Percentiles rank a stretch among this genome's conserved stretches.
Evolutionary conservation across 2,888 invertebrate species (phyloP).

Genomic region (Lithophane ornitopus): DNA sequence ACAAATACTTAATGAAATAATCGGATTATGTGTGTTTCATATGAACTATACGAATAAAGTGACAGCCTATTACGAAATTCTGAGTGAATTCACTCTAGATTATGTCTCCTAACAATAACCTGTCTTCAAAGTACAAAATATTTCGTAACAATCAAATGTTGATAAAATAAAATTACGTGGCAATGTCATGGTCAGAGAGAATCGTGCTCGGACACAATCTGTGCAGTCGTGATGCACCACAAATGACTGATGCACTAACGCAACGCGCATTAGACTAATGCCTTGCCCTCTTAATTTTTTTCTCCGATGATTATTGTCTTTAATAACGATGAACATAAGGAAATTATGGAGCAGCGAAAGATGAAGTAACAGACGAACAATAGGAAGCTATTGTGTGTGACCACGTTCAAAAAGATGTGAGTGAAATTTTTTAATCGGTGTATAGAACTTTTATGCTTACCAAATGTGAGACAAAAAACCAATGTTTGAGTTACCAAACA

Average conservation of each 20-base stretch:
- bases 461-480: slow-evolving; percentile 32
- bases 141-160: slow-evolving; percentile 61
- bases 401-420: slow-evolving; percentile 47
- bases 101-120: slow-evolving; percentile 38
- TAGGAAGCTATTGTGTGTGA: slow-evolving; percentile 61
- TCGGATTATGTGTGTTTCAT: slow-evolving; percentile 18
- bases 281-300: slow-evolving; percentile 75
- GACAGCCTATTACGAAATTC: slow-evolving; percentile 3
- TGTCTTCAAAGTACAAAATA: slow-evolving; percentile 38
- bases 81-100: slow-evolving; percentile 13
- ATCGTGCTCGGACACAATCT: slow-evolving; percentile 77
- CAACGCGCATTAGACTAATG: slow-evolving; percentile 84
- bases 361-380: slow-evolving; percentile 70
- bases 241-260: slow-evolving; percentile 81
- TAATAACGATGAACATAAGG: slow-evolving; percentile 78
- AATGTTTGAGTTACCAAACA: slow-evolving; percentile 62
- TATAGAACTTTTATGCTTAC: slow-evolving; percentile 38
- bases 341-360: slow-evolving; percentile 73
- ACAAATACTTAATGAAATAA: slow-evolving; percentile 35
- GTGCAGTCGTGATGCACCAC: slow-evolving; percentile 83
- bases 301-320: slow-evolving; percentile 81
- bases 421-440: slow-evolving; percentile 54
- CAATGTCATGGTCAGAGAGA: slow-evolving; percentile 86
- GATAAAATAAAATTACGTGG: slow-evolving; percentile 80
- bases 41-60: slow-evolving; percentile 14